Base-by-base conservation (phyloP, 2,113 vertebrate genomes). In the Plestiodon gilberti region DNA sequence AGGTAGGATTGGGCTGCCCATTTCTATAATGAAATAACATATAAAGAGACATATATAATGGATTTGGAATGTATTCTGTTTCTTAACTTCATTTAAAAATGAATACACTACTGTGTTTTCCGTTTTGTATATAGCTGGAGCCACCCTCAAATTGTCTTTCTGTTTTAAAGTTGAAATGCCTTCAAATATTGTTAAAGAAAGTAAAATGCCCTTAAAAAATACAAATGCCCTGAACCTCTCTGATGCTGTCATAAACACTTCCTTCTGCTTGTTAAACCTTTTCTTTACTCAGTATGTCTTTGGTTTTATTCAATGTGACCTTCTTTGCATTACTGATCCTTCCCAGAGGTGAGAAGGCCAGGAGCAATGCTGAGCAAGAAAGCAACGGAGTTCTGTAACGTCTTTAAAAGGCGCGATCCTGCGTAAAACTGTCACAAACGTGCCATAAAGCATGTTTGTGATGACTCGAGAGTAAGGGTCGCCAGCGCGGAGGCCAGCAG, bases 91-190 rank as follows among this genome's bases (percentile, higher is more conserved):
- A 28, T n/a, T 30, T 2, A 20, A 69, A 64, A 65, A 48, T 23
- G 91, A 88, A 75, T 0, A 78, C 43, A 69, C 65, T 70, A 48
- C 33, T 70, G 17, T 35, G 80, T 78, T 88, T 76, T 78, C 13
- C 2, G 43, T 78, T 62, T 75, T 78, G 35, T 79, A 57, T 76
- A 71, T 23, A 13, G 35, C 1, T 38, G 22, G 17, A 79, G 33
- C 11, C 11, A 38, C 20, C 9, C 64, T 67, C 64, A 61, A 38
- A 61, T 4, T 25, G 18, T 14, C 20, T 55, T 78, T 62, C 33
- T 62, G 28, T 62, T 38, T 40, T 62, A 61, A 35, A 35, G 20
- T 78, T 61, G 23, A 62, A 79, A 79, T 61, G 22, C 55, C 61
- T 78, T 57, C n/a, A 78, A n/a, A 78, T 35, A 22, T 35, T 35